Conservation (phyloP, 2,888 invertebrate genomes). For the Idaea straminata region DNA sequence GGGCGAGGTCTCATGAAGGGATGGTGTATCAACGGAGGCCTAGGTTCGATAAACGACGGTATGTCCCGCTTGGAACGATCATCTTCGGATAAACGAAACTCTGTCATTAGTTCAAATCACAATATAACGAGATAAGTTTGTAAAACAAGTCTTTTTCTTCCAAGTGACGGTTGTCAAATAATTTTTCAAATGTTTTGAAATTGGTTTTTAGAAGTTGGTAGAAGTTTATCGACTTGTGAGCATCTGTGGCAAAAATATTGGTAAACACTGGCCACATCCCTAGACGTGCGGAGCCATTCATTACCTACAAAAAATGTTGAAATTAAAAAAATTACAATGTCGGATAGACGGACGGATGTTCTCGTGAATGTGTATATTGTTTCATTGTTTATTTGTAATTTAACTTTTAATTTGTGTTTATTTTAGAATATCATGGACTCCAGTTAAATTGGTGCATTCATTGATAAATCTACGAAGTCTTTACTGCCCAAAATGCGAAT, state of each 20-base stretch:
- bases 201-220: neutral
- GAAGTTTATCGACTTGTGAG: neutral
- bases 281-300: neutral
- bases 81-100: slow-evolving; percentile 54
- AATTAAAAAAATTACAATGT: slow-evolving; percentile 44
- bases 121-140: neutral
- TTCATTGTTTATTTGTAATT: slow-evolving; percentile 62
- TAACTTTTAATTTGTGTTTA: slow-evolving; percentile 31
- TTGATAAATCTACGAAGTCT: slow-evolving; percentile 23
- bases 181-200: slow-evolving; percentile 12
- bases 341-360: slow-evolving; percentile 39
- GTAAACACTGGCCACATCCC: too few relatives aligned
- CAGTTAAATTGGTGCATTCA: slow-evolving; percentile 30
- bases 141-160: neutral
- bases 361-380: slow-evolving; percentile 55
- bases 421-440: slow-evolving; percentile 35
- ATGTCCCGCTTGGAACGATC: slow-evolving; percentile 55
- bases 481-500: slow-evolving; percentile 22
- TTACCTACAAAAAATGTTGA: neutral
- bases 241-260: neutral
- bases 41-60: slow-evolving; percentile 73
- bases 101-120: slow-evolving; percentile 33
- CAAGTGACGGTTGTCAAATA: slow-evolving; percentile 14
- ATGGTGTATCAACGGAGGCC: slow-evolving; percentile 66
- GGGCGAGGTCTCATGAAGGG: slow-evolving; percentile 72